Base-by-base conservation (phyloP, 2,113 vertebrate species). In the Pteronura brasiliensis region DNA sequence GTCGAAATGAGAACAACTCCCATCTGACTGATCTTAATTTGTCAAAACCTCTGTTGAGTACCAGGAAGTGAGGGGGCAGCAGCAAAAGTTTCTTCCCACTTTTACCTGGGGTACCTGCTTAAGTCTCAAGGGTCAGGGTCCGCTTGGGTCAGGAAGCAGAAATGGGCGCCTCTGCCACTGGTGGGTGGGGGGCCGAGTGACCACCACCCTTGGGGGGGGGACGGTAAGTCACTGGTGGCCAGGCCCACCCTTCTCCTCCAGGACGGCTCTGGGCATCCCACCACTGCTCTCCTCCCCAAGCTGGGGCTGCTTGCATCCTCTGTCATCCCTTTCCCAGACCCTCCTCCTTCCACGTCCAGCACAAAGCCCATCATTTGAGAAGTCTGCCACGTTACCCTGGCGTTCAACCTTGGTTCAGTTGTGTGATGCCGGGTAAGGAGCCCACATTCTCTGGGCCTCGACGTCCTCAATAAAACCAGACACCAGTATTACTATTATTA, bases 1-100 rank as follows among this genome's bases (percentile, higher is more conserved):
- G 88, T 71, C 79, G 71, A 69, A 93, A 89, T 72, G 72, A 79
- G 79, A 81, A n/a, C 31, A 59, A 27, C 13, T 81, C 86, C 86
- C 88, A 63, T 3, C 76, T 25, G 85, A 87, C 74, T 6, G 27
- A 49, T 14, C 14, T 39, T 49, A 79, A 77, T 82, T 55, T n/a
- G 87, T 57, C 7, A 3, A 76, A 49, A 55, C 34, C 44, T 80
- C 91, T 85, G 25, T 63, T 44, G 31, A 90, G 82, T 71, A 76
- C 42, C 14, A 61, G 67, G 42, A 49, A 25, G 44, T 29, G 42
- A 65, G 15, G 29, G 52, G 21, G 55, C 2, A 52, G 59, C 49
- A 36, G 65, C 77, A 21, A 39, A 76, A 29, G 55, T n/a, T 67
- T 77, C 52, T 83, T 77, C 34, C 36, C 39, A 17, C 44, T 94